A percentile compares a stretch with the other conserved stretches of the same genome.
These are phyloP conservation scores for Metaphire vulgaris DNA, from an alignment of 1,140 invertebrate genomes.

Conservation along the genomic window DNA sequence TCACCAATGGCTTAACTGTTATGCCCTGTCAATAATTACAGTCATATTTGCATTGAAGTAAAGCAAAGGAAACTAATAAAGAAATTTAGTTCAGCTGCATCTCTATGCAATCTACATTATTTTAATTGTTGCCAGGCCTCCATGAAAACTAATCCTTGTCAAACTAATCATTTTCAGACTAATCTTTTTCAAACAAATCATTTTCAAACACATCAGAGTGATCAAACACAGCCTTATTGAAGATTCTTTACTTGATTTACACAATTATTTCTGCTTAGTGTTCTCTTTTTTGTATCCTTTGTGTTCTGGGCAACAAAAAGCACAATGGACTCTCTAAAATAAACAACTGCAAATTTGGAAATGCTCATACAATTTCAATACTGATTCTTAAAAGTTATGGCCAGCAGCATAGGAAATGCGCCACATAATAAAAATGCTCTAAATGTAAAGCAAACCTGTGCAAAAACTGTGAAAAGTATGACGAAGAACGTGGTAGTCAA, in stretches of 20 bases:
- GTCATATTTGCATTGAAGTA: background rate
- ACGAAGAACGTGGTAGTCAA: slow-evolving; percentile 94
- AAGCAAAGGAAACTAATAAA: background rate
- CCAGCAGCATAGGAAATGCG: too few relatives aligned
- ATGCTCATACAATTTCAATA: background rate
- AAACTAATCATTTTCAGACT: background rate
- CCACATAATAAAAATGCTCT: too few relatives aligned
- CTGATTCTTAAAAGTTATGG: too few relatives aligned
- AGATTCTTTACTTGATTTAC: too few relatives aligned
- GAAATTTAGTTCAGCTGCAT: too few relatives aligned
- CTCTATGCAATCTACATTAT: background rate
- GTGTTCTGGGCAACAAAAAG: too few relatives aligned
- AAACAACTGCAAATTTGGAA: background rate
- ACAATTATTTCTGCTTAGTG: too few relatives aligned
- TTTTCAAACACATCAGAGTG: background rate
- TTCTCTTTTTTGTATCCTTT: too few relatives aligned
- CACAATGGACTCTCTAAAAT: too few relatives aligned
- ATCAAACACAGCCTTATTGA: too few relatives aligned
- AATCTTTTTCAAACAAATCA: background rate
- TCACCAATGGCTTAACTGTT: slow-evolving; percentile 91
- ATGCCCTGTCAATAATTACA: slow-evolving; percentile 62
- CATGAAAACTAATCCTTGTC: background rate
- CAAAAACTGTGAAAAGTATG: slow-evolving; percentile 95
- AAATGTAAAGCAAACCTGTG: slow-evolving; percentile 63
- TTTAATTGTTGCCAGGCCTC: background rate